Evolutionary conservation across 2,113 vertebrate species (phyloP), one percentile per base, ranked within the genome.

Genomic region (Choloepus hoffmanni): DNA sequence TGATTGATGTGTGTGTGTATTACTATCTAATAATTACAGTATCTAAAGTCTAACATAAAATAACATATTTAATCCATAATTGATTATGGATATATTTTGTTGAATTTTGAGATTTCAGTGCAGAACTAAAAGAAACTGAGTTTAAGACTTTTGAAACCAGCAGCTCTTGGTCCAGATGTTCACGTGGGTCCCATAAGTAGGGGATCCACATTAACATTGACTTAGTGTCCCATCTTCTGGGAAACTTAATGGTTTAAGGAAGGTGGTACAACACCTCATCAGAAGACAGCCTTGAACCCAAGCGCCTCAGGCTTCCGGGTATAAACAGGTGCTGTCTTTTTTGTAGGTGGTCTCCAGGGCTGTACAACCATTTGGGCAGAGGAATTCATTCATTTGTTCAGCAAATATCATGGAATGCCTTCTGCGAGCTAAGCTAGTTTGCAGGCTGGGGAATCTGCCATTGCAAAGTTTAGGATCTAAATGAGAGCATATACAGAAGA

Each of bases 81-180:
- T 82, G 67, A 70, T 10, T 14, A 68, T 33, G n/a, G 21, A 65
- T 68, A 21, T 65, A 90, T 76, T 60, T 63, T 19, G 30, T 87
- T 82, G 50, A 73, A 76, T 87, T 81, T 78, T 78, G 62, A 93
- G 45, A 90, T 90, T 93, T 94, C 14, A 55, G 11, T 26, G 23
- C 2, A 58, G 15, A 90, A 70, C 62, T 87, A 6, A 53, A 83
- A 74, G 70, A 36, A 76, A 16, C 8, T 24, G 60, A 74, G 55
- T 74, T 30, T 58, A 50, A 87, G 58, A 67, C 33, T 88, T 92
- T 68, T 23, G n/a, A 90, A 87, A 85, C 26, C 19, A 67, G 63
- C 33, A 95, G 3, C 43, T 92, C 50, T 40, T 21, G 3, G 15
- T 48, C 23, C 24, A 40, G 40, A 36, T 53, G 58, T 43, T 85